These are phyloP conservation scores for Zaprionus tsacasi DNA, from an alignment of 1,140 invertebrate species.

Conservation along the genomic window DNA sequence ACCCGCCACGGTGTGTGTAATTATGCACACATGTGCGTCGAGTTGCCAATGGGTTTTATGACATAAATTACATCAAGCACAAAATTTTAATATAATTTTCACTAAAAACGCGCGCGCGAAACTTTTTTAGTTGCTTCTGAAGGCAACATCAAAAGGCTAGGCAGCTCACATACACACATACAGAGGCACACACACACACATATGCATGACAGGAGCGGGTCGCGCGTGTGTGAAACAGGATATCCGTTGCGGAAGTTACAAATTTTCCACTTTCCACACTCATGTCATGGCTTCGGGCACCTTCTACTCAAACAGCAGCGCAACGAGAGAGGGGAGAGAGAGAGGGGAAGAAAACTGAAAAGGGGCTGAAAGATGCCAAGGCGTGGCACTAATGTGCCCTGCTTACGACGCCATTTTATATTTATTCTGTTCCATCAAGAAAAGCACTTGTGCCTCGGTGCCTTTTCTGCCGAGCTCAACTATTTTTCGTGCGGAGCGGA, in stretches of 20 bases:
- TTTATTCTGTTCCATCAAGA: slow-evolving; percentile 74
- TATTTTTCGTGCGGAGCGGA: slow-evolving; percentile 37
- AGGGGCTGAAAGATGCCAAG: background rate
- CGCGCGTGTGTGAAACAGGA: slow-evolving; percentile 77
- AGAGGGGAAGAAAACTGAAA: background rate
- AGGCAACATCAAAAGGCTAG: slow-evolving; percentile 42
- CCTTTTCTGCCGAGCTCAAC: slow-evolving; percentile 45
- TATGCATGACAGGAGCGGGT: slow-evolving; percentile 6
- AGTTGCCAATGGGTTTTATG: slow-evolving; percentile 64
- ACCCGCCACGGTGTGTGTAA: slow-evolving; percentile 27
- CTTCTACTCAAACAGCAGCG: slow-evolving; percentile 30
- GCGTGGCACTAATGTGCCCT: slow-evolving; percentile 74
- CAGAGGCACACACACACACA: background rate
- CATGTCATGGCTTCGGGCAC: slow-evolving; percentile 43
- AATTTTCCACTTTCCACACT: slow-evolving; percentile 82
- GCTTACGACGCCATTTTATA: slow-evolving; percentile 81
- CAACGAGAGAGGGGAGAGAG: background rate
- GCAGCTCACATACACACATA: slow-evolving; percentile 3
- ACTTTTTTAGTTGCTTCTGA: slow-evolving; percentile 71
- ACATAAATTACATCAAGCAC: slow-evolving; percentile 84
- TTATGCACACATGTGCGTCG: slow-evolving; percentile 56
- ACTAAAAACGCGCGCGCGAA: slow-evolving; percentile 80
- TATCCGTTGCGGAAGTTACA: slow-evolving; percentile 81
- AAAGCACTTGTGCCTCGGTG: slow-evolving; percentile 48
- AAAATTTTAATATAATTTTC: slow-evolving; percentile 84